Evolutionary conservation across 2,797 vertebrate genomes (phyloP), one percentile per base, ranked within the genome.

Genomic region (Lutra lutra): DNA sequence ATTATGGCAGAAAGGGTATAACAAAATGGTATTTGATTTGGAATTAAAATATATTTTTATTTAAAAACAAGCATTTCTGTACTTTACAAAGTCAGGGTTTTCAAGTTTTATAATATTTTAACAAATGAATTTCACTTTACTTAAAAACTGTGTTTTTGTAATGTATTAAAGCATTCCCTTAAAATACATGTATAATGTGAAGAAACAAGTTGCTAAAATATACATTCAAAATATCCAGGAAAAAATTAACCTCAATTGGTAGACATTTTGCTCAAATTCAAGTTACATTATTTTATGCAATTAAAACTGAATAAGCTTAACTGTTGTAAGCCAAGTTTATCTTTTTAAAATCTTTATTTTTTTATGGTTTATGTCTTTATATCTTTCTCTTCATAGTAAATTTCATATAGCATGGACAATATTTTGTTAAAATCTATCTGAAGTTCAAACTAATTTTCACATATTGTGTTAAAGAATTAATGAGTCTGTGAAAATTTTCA

Each of bases 311-410:
- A 38, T 87, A 43, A 56, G 2, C 15, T 66, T 94, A 60, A 62
- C 23, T 64, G 1, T 82, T 38, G 20, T 54, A 51, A 73, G 12
- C 3, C 94, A 75, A 86, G 1, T 0, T 91, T 82, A 40, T 38
- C 1, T 83, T 83, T 82, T 89, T 32, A 17, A 35, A 91, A 51
- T 94, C 25, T 95, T 72, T 72, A 29, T 83, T 60, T 86, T 95
- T 95, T 54, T 27, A 25, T 32, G 32, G 13, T 64, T 91, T 89
- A 0, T 54, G 5, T 75, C 4, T 95, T 86, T 77, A 73, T 94
- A 40, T 27, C 17, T 84, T 80, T 87, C 5, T 79, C 23, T 87
- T 72, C 46, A 21, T 15, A 79, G 4, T 18, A 75, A 62, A 40
- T 1, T 7, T 93, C 27, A 79, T 32, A 79, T 40, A 25, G 14